A percentile compares a stretch with the other conserved stretches of the same genome.
These are phyloP conservation scores for Electrona antarctica DNA, from an alignment of 2,113 vertebrate genomes.

Conservation along the genomic window DNA sequence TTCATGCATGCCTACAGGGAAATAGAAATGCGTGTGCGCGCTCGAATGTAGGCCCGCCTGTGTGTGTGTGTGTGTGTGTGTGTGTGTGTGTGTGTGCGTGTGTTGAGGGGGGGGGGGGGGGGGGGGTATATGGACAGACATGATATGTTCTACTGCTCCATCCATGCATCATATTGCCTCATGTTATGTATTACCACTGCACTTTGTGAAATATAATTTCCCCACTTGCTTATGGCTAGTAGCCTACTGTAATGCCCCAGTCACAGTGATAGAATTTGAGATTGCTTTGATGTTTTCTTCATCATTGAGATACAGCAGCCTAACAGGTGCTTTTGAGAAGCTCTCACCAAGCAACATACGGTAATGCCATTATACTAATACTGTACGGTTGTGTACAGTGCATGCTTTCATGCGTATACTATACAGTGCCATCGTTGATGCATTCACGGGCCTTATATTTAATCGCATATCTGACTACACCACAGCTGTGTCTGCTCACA, in stretches of 20 bases:
- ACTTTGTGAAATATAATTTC: not conserved
- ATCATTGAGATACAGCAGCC: conserved; percentile 16
- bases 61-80: conserved; percentile 15
- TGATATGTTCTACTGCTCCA: not conserved
- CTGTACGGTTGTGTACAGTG: no score
- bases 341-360: not conserved
- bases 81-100: conserved; percentile 7
- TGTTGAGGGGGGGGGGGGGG: not conserved
- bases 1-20: not conserved
- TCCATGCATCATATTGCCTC: no score
- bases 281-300: conserved; percentile 10
- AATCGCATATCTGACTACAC: conserved; percentile 34
- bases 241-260: not conserved
- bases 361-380: no score
- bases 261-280: not conserved
- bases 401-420: conserved; percentile 5
- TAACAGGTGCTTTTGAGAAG: conserved; percentile 61
- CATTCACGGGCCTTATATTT: not conserved
- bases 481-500: conserved; percentile 33
- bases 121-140: not conserved
- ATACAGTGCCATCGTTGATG: not conserved
- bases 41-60: not conserved
- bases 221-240: not conserved
- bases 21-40: not conserved
- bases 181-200: no score